Conservation (phyloP, 2,888 invertebrate genomes). For the Hybos culiciformis region DNA sequence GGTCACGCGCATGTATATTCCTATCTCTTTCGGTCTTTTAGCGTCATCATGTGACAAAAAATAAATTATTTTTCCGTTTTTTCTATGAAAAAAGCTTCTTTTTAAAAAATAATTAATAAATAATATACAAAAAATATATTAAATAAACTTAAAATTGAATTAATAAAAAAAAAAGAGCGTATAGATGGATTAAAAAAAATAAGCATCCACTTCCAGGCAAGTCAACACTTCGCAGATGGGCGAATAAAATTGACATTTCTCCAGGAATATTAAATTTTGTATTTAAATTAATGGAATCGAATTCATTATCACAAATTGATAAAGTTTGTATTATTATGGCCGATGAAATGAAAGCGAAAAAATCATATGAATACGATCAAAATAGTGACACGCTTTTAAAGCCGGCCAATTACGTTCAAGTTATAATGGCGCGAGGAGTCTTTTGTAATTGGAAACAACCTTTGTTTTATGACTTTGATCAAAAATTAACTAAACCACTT, state of each 20-base stretch:
- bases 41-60: too few relatives aligned
- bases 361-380: constrained; percentile 9
- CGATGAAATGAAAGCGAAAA: constrained; percentile 12
- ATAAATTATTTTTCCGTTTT: too few relatives aligned
- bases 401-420: constrained; percentile 10
- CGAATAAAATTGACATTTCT: constrained; percentile 6
- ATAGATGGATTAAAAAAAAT: too few relatives aligned
- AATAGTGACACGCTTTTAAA: constrained; percentile 7
- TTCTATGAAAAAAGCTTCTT: too few relatives aligned
- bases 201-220: constrained; percentile 5
- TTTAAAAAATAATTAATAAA: too few relatives aligned
- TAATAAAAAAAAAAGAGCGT: too few relatives aligned
- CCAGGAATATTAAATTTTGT: constrained; percentile 3
- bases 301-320: not conserved
- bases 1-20: too few relatives aligned
- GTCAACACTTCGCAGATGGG: constrained; percentile 5
- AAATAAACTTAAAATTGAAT: too few relatives aligned
- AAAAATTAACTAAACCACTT: constrained; percentile 4
- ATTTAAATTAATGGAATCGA: constrained; percentile 1
- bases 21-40: too few relatives aligned
- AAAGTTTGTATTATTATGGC: too few relatives aligned
- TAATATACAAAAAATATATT: too few relatives aligned
- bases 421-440: constrained; percentile 10
- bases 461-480: constrained; percentile 9
- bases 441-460: constrained; percentile 11